phyloP scores from a whole-genome alignment of 2,888 invertebrate species.

The Quadriops clusia region DNA sequence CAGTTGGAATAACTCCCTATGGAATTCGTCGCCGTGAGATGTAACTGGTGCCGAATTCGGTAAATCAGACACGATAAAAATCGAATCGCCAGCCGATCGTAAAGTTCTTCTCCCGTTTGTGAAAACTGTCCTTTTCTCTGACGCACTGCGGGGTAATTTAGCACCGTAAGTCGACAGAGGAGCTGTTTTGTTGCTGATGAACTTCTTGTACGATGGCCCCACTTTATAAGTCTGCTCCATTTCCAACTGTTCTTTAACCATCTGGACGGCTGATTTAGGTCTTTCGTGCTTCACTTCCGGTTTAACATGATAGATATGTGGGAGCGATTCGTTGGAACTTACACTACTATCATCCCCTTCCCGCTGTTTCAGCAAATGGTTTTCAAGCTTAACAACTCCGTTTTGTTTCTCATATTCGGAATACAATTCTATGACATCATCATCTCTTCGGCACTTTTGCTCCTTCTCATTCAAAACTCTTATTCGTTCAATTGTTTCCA shows the following conservation, averaged over 20 bases:
- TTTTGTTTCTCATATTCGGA: conserved; percentile 30
- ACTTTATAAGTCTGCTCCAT: conserved; percentile 18
- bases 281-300: conserved; percentile 14
- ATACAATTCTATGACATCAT: conserved; percentile 30
- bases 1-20: conserved; percentile 19
- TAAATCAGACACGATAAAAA: conserved; percentile 15
- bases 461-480: conserved; percentile 20
- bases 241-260: conserved; percentile 31
- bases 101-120: conserved; percentile 21
- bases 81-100: conserved; percentile 28
- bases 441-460: conserved; percentile 20
- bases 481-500: conserved; percentile 28
- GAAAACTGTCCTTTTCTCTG: conserved; percentile 9
- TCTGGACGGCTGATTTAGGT: conserved; percentile 32
- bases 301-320: conserved; percentile 23
- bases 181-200: conserved; percentile 28
- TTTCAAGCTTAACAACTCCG: conserved; percentile 11
- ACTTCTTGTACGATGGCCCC: conserved; percentile 18
- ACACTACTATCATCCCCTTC: conserved; percentile 13
- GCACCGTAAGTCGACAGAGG: conserved; percentile 25
- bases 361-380: not conserved
- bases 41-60: conserved; percentile 4
- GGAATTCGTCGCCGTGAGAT: conserved; percentile 15
- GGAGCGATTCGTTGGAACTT: conserved; percentile 24
- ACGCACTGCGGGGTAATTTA: conserved; percentile 19